Base-by-base conservation (phyloP, 2,113 vertebrate species). In the Nerophis ophidion region DNA sequence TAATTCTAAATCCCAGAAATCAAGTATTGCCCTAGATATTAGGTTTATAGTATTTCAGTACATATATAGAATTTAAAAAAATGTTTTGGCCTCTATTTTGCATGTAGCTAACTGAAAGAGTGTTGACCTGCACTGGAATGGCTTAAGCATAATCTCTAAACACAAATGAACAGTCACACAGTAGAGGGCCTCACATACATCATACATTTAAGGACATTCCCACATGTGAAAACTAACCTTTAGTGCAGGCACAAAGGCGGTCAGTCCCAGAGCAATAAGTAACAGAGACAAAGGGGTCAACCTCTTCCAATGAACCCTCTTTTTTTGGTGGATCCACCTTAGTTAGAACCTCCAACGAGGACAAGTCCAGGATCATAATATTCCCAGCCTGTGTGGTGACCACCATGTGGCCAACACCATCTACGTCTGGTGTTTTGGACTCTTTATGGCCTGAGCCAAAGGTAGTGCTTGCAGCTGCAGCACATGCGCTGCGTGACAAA, bases 211-310 rank as follows among this genome's bases (percentile, higher is more conserved):
- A 36, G 4, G 26, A 26, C 26, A 26, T 26, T 2, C 26, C 3
- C 26, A 26, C 26, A 26, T 26, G 26, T 26, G 26, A 26, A 26
- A 26, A 69, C 76, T 93, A 87, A 99, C 97, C 97, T 97, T 93
- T 95, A 66, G 95, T 98, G 89, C 95, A 98, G 1, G 96, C 96
- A 89, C 97, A 99, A 68, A 99, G 91, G 82, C 97, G 94, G 89
- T 99, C 97, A 15, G 97, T 98, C 84, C 97, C 97, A 42, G 97
- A 98, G 89, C 97, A 99, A 86, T 98, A 99, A 64, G 97, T 96
- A 68, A 99, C 95, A 64, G 97, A 99, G 74, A 98, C 95, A 84
- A 99, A 99, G 17, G 90, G 91, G 83, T 99, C 97, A 38, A 86
- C 89, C 71, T 97, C 95, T 34, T 98, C 95, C 45, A 87, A 81